These are phyloP conservation scores for Eristalis intricaria DNA, from an alignment of 2,888 invertebrate genomes.

Conservation along the genomic window DNA sequence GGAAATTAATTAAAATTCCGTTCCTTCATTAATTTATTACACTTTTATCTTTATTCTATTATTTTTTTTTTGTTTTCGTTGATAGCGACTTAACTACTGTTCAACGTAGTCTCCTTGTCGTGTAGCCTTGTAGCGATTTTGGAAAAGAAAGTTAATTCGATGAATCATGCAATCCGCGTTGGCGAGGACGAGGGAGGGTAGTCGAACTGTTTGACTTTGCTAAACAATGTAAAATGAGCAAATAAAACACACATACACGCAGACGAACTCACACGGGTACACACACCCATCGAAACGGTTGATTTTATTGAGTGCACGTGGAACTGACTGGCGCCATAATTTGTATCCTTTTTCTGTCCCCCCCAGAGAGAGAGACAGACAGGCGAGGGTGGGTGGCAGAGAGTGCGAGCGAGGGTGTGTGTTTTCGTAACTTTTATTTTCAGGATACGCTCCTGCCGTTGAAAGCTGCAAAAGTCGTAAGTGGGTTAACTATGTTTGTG, in stretches of 20 bases:
- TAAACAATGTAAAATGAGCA: slow-evolving; percentile 51
- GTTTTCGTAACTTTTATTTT: slow-evolving; percentile 33
- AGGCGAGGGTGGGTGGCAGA: too few relatives aligned
- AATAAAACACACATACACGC: slow-evolving; percentile 29
- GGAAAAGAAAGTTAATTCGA: slow-evolving; percentile 44
- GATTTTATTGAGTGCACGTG: slow-evolving; percentile 52
- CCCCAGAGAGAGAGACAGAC: background rate
- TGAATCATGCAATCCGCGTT: slow-evolving; percentile 57
- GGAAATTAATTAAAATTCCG: slow-evolving; percentile 43
- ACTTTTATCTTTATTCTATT: background rate
- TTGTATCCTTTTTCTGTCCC: slow-evolving; percentile 24
- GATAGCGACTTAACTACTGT: background rate
- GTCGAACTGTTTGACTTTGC: slow-evolving; percentile 47
- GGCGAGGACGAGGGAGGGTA: slow-evolving; percentile 12
- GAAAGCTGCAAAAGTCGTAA: slow-evolving; percentile 34
- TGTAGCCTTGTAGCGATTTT: background rate
- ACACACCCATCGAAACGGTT: background rate
- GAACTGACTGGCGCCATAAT: slow-evolving; percentile 52
- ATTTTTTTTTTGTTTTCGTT: background rate
- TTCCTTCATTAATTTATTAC: slow-evolving; percentile 38
- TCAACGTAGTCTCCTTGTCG: background rate
- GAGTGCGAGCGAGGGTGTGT: background rate
- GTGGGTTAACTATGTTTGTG: slow-evolving; percentile 49
- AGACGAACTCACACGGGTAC: background rate
- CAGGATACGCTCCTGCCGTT: slow-evolving; percentile 16